A percentile compares a stretch with the other conserved stretches of the same genome.
Conservation (phyloP, 2,888 invertebrate species). For the Tachina grossa region DNA sequence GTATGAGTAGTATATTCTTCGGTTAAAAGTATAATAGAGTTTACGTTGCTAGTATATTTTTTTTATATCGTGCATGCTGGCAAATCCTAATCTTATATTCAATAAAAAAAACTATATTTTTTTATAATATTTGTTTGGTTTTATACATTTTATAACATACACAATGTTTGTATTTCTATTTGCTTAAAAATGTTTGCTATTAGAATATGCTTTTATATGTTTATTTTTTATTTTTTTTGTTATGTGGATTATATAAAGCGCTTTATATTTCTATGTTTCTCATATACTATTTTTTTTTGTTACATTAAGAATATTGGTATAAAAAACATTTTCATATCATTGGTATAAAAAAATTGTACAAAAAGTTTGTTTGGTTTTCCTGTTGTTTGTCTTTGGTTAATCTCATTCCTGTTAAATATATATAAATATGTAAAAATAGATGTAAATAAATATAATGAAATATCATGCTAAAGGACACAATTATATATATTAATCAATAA, state of each 20-base stretch:
- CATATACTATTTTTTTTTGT: conserved; percentile 29
- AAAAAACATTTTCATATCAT: conserved; percentile 45
- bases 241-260: conserved; percentile 43
- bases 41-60: not conserved
- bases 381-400: conserved; percentile 48
- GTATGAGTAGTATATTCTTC: not conserved
- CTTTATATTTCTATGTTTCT: conserved; percentile 20
- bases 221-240: conserved; percentile 25
- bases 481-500: not conserved
- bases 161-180: not conserved
- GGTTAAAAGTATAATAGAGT: not conserved
- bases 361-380: conserved; percentile 38
- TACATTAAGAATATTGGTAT: conserved; percentile 51
- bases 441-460: not conserved
- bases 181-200: conserved; percentile 31
- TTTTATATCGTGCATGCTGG: not conserved
- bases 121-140: not conserved
- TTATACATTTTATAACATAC: not conserved
- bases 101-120: not conserved
- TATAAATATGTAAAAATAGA: not conserved
- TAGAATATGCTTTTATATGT: conserved; percentile 11
- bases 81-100: not conserved
- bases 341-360: conserved; percentile 63
- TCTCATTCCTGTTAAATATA: conserved; percentile 40
- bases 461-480: not conserved